Evolutionary conservation across 1,140 invertebrate species (phyloP), one percentile per base, ranked within the genome.

Genomic region (Lordiphosa stackelbergi): DNA sequence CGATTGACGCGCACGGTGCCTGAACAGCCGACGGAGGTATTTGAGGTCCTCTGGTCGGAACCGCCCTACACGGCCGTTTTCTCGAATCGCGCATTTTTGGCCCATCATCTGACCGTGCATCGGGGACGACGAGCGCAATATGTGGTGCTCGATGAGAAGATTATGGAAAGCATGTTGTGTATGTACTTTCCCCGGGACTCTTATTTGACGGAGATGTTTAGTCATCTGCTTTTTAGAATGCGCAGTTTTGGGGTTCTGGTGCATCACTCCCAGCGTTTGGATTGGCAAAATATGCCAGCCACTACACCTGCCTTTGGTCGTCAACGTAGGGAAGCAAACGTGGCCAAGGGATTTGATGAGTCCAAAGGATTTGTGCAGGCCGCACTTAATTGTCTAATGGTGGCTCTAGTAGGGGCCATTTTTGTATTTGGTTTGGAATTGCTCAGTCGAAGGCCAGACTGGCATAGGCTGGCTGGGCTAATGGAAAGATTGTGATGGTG

Each of bases 141-240:
- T 13, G 28, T 74, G 2, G 42, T 81, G 0, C 16, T 74, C 0
- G 55, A 56, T 1, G 46, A 60, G 36, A 72, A 69, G 36, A 42
- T 83, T 7, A 4, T 83, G 42, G 69, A 83, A 31, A 69, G 54
- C 12, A 69, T 83, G 51, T 8, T 73, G n/a, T 83, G 77, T 22
- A 54, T 75, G 5, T 61, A 83, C 34, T 66, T 83, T 3, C 77
- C 77, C 0, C 5, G 24, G 0, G 61, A 53, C 12, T 83, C 77
- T 12, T 83, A 83, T 13, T 11, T 83, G 13, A 19, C 66, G 9
- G n/a, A 11, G 2, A 34, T 24, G 4, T 13, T 83, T 31, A 48
- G 46, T 10, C 2, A 5, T 1, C 13, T 55, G 16, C 52, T 83
- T 0, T 65, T 77, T 9, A 43, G 53, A 2, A 49, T 83, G 53